Evolutionary conservation across 2,113 vertebrate species (phyloP).

Genomic region (Nanger granti): DNA sequence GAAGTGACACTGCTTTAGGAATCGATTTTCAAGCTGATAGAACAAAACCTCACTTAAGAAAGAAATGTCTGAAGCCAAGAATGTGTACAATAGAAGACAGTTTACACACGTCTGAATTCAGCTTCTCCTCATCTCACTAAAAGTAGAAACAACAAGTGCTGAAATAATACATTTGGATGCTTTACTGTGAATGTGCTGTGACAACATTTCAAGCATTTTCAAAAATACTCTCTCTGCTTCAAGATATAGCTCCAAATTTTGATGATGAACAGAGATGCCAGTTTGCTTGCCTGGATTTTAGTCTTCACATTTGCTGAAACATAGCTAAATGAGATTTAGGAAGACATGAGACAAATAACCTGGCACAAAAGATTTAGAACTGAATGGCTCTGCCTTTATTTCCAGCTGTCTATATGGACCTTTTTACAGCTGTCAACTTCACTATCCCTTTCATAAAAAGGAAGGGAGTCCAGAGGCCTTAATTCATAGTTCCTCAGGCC

Average conservation of each 20-base stretch:
- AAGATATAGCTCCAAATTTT: slow-evolving; percentile 23
- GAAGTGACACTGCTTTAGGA: background rate
- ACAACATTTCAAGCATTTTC: slow-evolving; percentile 20
- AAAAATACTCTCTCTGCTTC: slow-evolving; percentile 29
- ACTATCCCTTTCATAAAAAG: background rate
- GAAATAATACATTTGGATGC: background rate
- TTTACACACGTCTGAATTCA: background rate
- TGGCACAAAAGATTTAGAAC: slow-evolving; percentile 29
- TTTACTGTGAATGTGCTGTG: background rate
- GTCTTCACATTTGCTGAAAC: slow-evolving; percentile 35
- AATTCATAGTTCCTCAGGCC: background rate
- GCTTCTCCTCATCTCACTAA: slow-evolving; percentile 10
- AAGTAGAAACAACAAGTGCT: background rate
- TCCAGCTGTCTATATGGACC: background rate
- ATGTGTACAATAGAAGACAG: background rate
- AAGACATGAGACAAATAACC: slow-evolving; percentile 48
- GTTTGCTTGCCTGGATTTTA: slow-evolving; percentile 6
- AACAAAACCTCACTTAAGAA: slow-evolving; percentile 1
- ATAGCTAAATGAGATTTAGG: slow-evolving; percentile 34
- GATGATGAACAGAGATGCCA: slow-evolving; percentile 37
- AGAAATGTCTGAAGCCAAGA: background rate
- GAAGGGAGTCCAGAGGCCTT: background rate
- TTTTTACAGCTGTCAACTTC: slow-evolving; percentile 4
- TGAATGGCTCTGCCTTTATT: background rate
- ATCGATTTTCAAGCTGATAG: background rate